These are phyloP conservation scores for Geopemphigus sp. DNA, from an alignment of 1,140 invertebrate species.

Conservation along the genomic window DNA sequence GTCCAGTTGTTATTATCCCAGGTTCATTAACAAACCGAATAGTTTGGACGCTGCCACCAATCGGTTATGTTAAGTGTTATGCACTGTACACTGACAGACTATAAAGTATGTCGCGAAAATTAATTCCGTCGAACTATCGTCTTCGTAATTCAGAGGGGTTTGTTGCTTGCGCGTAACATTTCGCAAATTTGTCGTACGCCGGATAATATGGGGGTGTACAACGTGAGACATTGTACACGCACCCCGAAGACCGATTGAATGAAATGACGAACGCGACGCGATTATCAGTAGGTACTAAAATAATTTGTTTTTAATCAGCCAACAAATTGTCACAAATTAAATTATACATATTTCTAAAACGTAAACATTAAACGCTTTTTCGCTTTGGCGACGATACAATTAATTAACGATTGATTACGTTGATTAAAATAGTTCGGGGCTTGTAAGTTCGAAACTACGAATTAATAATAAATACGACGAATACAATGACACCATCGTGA, in stretches of 20 bases:
- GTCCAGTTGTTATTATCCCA: too few species aligned
- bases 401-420: not conserved
- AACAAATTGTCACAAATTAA: not conserved
- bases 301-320: conserved; percentile 30
- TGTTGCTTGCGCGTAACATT: too few species aligned
- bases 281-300: not conserved
- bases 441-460: not conserved
- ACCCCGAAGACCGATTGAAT: too few species aligned
- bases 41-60: too few species aligned
- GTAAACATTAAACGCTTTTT: not conserved
- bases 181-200: not conserved
- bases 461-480: conserved; percentile 33
- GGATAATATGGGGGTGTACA: not conserved
- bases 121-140: too few species aligned
- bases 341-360: conserved; percentile 12
- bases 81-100: too few species aligned
- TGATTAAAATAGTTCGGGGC: not conserved
- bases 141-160: too few species aligned
- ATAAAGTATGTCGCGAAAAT: too few species aligned
- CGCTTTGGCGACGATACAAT: conserved; percentile 1
- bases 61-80: too few species aligned
- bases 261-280: not conserved
- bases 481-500: too few species aligned
- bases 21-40: too few species aligned
- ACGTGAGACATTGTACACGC: too few species aligned